Conservation (phyloP, 2,888 invertebrate species). For the Criorhina ranunculi region DNA sequence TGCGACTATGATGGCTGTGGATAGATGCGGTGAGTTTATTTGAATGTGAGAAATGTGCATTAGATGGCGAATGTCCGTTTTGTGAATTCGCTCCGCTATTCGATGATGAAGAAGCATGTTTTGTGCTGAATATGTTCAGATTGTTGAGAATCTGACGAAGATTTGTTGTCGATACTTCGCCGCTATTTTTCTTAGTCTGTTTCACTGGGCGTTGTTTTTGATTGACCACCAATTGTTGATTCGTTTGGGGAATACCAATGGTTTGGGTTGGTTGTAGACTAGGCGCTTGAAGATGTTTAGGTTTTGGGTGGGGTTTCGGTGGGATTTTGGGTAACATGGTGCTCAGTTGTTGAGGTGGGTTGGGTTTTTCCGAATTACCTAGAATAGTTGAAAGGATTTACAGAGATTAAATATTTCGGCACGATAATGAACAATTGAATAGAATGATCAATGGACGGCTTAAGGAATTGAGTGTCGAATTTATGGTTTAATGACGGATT, state of each 20-base stretch:
- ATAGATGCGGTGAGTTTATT: conserved; percentile 83
- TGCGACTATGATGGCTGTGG: conserved; percentile 83
- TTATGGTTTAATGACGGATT: no score
- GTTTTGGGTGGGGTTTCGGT: conserved; percentile 79
- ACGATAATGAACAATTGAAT: no score
- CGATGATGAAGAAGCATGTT: conserved; percentile 66
- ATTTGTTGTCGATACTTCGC: conserved; percentile 86
- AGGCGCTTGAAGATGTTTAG: conserved; percentile 77
- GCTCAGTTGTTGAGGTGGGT: conserved; percentile 77
- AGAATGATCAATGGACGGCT: no score
- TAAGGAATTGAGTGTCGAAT: no score
- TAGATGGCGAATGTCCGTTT: conserved; percentile 78
- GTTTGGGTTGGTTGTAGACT: conserved; percentile 72
- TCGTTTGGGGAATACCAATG: conserved; percentile 58
- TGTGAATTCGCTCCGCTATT: conserved; percentile 79
- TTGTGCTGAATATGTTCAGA: conserved; percentile 89
- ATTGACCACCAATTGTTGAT: conserved; percentile 77
- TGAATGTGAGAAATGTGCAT: conserved; percentile 81
- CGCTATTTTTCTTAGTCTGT: conserved; percentile 81
- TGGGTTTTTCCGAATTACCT: conserved; percentile 62
- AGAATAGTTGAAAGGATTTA: not conserved
- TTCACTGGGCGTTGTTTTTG: conserved; percentile 80
- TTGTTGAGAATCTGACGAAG: conserved; percentile 92
- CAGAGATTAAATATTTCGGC: no score
- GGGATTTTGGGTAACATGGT: conserved; percentile 82